phyloP scores from a whole-genome alignment of 2,888 invertebrate genomes.

The Sussaba pulchella region DNA sequence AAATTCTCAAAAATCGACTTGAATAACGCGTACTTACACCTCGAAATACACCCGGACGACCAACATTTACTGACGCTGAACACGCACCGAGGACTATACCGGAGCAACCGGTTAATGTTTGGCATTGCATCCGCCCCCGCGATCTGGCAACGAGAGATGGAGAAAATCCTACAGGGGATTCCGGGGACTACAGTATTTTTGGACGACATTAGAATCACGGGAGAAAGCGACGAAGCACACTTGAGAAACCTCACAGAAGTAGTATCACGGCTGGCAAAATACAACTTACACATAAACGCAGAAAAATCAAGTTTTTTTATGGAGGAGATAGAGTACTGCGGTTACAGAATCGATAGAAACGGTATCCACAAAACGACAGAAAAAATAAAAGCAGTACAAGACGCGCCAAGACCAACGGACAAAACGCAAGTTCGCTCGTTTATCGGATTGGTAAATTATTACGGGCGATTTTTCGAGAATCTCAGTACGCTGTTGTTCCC shows the following conservation, averaged over 20 bases:
- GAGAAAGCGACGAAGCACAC: not conserved
- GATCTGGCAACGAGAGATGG: conserved; percentile 23
- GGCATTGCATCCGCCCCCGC: not conserved
- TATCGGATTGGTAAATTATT: conserved; percentile 18
- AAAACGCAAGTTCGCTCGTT: not conserved
- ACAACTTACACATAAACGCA: not conserved
- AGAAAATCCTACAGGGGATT: not conserved
- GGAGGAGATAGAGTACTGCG: conserved; percentile 35
- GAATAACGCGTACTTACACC: conserved; percentile 18
- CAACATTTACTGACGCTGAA: conserved; percentile 11
- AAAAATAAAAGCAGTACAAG: conserved; percentile 1
- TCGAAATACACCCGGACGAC: conserved; percentile 13
- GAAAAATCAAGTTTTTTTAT: conserved; percentile 20
- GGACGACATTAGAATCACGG: conserved; percentile 47
- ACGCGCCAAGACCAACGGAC: conserved; percentile 1
- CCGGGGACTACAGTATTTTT: conserved; percentile 11
- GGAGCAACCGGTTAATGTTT: conserved; percentile 6
- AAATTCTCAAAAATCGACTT: conserved; percentile 28
- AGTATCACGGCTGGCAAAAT: conserved; percentile 3
- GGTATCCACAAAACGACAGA: conserved; percentile 6
- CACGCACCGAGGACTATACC: conserved; percentile 19
- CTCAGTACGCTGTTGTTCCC: too few species aligned
- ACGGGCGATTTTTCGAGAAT: not conserved
- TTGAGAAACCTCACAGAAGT: not conserved
- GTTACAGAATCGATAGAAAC: conserved; percentile 24